Conservation (phyloP, 2,888 invertebrate genomes). For the Phasia obesa region DNA sequence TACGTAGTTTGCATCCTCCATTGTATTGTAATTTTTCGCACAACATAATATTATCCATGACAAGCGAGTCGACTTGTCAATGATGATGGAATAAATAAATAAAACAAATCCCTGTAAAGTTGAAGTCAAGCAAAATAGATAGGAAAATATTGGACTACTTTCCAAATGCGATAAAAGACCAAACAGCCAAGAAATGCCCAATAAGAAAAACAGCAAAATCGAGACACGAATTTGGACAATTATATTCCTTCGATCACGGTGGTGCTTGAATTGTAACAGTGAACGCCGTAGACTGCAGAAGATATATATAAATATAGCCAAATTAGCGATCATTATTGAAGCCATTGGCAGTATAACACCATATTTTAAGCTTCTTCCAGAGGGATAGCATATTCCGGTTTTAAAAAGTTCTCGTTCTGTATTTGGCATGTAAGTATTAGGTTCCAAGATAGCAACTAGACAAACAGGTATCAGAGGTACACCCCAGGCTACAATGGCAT, state of each 20-base stretch:
- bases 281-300: conserved; percentile 81
- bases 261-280: conserved; percentile 79
- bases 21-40: conserved; percentile 35
- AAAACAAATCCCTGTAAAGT: conserved; percentile 86
- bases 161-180: conserved; percentile 84
- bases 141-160: conserved; percentile 84
- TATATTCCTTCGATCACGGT: conserved; percentile 73
- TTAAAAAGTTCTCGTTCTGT: conserved; percentile 71
- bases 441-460: conserved; percentile 82
- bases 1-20: neutral
- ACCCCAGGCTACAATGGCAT: conserved; percentile 86
- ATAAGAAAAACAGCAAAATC: conserved; percentile 85
- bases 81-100: conserved; percentile 85
- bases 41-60: conserved; percentile 80
- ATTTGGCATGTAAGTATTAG: conserved; percentile 82
- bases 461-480: conserved; percentile 84
- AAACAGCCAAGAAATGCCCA: conserved; percentile 86
- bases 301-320: conserved; percentile 84
- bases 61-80: conserved; percentile 84
- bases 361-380: conserved; percentile 83
- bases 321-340: conserved; percentile 83
- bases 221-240: conserved; percentile 84
- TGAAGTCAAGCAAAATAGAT: conserved; percentile 85
- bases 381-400: conserved; percentile 84
- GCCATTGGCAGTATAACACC: conserved; percentile 84